Conservation (phyloP, 53 echinoderm and acorn worm species). For the Paracentrotus lividus region DNA sequence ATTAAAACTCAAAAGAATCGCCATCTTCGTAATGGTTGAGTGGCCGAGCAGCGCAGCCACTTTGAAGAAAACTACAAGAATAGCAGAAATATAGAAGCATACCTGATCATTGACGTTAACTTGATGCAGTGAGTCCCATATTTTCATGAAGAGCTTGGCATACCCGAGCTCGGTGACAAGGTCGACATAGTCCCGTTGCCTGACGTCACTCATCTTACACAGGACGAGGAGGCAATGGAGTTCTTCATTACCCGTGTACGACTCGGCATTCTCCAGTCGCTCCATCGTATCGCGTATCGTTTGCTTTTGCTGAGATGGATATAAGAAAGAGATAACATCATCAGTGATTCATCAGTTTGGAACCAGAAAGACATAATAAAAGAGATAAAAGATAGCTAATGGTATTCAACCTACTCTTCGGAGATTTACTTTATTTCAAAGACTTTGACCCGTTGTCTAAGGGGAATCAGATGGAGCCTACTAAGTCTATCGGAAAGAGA, state of each 20-base stretch:
- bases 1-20: too few relatives aligned
- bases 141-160: conserved; percentile 75
- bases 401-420: too few relatives aligned
- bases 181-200: conserved; percentile 68
- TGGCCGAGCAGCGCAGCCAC: too few relatives aligned
- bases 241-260: conserved; percentile 63
- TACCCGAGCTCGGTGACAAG: conserved; percentile 69
- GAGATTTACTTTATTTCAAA: too few relatives aligned
- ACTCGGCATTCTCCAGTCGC: conserved; percentile 20
- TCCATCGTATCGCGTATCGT: conserved; percentile 43
- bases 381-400: too few relatives aligned
- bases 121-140: conserved; percentile 73
- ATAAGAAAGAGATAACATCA: too few relatives aligned
- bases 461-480: too few relatives aligned
- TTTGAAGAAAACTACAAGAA: neutral
- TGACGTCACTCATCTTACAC: conserved; percentile 77
- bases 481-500: too few relatives aligned
- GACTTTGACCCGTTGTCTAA: too few relatives aligned
- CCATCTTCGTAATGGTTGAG: too few relatives aligned
- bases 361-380: too few relatives aligned
- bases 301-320: conserved; percentile 50
- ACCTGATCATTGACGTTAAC: conserved; percentile 67
- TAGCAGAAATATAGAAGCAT: neutral
- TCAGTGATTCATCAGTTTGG: too few relatives aligned
- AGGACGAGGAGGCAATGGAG: conserved; percentile 66